Conservation (phyloP, 2,113 vertebrate genomes). For the Ophiodon elongatus region DNA sequence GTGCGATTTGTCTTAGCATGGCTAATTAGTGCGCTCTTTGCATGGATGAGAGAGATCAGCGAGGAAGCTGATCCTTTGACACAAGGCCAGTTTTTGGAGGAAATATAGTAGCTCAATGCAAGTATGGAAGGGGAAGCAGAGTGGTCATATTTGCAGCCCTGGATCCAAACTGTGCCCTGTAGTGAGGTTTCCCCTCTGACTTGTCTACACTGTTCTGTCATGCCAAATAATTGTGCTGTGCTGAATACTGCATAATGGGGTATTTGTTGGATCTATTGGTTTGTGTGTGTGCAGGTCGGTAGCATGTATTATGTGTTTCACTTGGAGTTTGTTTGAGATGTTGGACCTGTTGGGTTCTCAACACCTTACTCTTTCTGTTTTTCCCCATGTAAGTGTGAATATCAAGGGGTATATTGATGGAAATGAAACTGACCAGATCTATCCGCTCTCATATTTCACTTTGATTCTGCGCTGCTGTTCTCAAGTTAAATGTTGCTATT, state of each 20-base stretch:
- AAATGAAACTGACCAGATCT: neutral
- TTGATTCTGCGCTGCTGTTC: neutral
- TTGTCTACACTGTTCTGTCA: constrained; percentile 29
- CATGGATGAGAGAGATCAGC: constrained; percentile 64
- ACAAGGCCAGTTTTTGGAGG: constrained; percentile 37
- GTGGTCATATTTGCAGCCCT: neutral
- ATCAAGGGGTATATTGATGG: neutral
- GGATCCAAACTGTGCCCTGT: constrained; percentile 6
- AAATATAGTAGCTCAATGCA: neutral
- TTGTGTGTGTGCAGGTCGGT: neutral
- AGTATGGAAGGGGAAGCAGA: neutral
- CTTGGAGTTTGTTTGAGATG: neutral
- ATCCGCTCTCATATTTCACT: neutral
- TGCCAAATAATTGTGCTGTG: constrained; percentile 35
- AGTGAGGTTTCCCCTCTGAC: neutral
- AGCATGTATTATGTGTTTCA: neutral
- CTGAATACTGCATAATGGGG: constrained; percentile 13
- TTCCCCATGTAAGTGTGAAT: neutral
- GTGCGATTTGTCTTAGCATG: constrained; percentile 62
- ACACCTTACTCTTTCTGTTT: neutral
- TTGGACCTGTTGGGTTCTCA: neutral
- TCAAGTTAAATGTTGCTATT: neutral
- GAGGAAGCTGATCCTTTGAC: constrained; percentile 53
- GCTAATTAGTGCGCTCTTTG: constrained; percentile 71
- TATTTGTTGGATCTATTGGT: constrained; percentile 16